Conservation (phyloP, 2,113 vertebrate species). For the Anoura caudifer region DNA sequence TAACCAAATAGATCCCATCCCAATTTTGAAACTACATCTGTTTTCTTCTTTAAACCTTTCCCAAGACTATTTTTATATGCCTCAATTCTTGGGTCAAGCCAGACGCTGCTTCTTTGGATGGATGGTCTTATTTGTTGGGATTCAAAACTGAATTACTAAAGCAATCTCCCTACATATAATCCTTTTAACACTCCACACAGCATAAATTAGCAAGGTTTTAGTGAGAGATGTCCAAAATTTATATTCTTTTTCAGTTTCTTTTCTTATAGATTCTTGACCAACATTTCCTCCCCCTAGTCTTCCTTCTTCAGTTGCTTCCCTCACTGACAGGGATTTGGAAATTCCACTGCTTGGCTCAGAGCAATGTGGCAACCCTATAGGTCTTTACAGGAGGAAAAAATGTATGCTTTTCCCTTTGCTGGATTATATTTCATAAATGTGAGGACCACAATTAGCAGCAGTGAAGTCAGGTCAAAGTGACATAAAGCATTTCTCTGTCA, state of each 20-base stretch:
- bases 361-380: slow-evolving; percentile 59
- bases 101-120: neutral
- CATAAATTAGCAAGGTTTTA: neutral
- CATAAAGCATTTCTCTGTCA: slow-evolving; percentile 61
- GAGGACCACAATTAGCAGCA: slow-evolving; percentile 36
- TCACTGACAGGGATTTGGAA: slow-evolving; percentile 71
- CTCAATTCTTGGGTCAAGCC: neutral
- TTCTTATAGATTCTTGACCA: slow-evolving; percentile 62
- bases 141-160: slow-evolving; percentile 20
- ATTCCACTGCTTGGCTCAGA: slow-evolving; percentile 59
- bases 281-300: neutral
- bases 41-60: slow-evolving; percentile 26
- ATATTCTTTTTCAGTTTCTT: slow-evolving; percentile 61
- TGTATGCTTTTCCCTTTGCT: slow-evolving; percentile 58
- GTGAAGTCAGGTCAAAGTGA: slow-evolving; percentile 48
- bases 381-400: slow-evolving; percentile 65
- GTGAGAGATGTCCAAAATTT: slow-evolving; percentile 66
- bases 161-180: neutral
- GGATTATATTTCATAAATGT: slow-evolving; percentile 66
- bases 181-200: neutral
- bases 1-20: neutral
- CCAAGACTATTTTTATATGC: neutral
- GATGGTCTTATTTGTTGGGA: slow-evolving; percentile 16
- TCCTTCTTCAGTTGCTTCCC: slow-evolving; percentile 46
- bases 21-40: slow-evolving; percentile 10